These are phyloP conservation scores for Potorous gilbertii DNA, from an alignment of 2,797 vertebrate species.

Conservation along the genomic window DNA sequence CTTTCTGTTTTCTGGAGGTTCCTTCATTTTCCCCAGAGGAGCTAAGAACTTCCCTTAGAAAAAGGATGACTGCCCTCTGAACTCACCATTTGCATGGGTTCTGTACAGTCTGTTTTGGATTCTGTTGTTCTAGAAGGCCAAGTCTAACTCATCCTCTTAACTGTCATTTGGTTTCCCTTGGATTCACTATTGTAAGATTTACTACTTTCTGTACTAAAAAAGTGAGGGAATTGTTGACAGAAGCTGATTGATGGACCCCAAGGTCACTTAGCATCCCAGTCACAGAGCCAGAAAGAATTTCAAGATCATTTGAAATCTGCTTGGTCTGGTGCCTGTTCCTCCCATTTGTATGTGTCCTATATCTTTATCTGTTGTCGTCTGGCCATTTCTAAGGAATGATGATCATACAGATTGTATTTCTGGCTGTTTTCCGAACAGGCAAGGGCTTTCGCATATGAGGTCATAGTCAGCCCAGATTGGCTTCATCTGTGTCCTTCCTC, in stretches of 20 bases:
- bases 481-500: not conserved
- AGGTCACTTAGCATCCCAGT: not conserved
- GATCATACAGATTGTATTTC: conserved; percentile 24
- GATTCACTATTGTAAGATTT: not conserved
- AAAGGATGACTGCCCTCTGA: not conserved
- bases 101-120: not conserved
- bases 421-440: not conserved
- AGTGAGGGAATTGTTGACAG: not conserved
- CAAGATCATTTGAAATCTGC: not conserved
- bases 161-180: not conserved
- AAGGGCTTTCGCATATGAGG: not conserved
- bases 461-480: conserved; percentile 30
- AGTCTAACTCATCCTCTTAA: not conserved
- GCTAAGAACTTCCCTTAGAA: not conserved
- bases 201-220: not conserved
- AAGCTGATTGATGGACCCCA: not conserved
- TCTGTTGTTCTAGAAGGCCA: not conserved
- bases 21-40: not conserved
- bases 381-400: not conserved
- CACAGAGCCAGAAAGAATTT: not conserved
- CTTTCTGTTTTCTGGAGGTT: not conserved
- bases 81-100: not conserved
- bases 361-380: not conserved
- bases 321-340: not conserved
- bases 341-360: not conserved